phyloP scores from a whole-genome alignment of 1,140 invertebrate genomes.

The Sycobia sp. region DNA sequence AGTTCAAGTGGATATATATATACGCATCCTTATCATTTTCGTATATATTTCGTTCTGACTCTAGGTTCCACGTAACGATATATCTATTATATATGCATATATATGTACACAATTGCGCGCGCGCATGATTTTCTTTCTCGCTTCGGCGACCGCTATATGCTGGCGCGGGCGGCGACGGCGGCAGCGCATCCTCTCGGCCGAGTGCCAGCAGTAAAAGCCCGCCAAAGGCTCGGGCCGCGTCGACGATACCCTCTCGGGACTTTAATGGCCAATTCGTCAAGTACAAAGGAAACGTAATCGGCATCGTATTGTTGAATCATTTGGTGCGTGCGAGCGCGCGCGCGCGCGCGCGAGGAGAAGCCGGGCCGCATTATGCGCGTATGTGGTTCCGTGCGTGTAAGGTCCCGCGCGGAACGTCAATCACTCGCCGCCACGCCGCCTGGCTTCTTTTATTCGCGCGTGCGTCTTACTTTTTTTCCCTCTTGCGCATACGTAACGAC shows the following conservation, averaged over 20 bases:
- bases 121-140: too few species aligned
- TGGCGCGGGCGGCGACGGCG: background rate
- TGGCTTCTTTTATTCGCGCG: conserved; percentile 1
- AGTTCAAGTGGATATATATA: too few species aligned
- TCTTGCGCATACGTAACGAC: background rate
- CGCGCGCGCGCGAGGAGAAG: too few species aligned
- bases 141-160: background rate
- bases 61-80: too few species aligned
- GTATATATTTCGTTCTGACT: too few species aligned
- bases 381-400: background rate
- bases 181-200: background rate
- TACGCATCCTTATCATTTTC: too few species aligned
- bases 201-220: conserved; percentile 25
- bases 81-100: too few species aligned
- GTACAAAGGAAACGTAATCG: conserved; percentile 34
- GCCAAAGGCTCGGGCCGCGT: conserved; percentile 19
- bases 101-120: too few species aligned
- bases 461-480: too few species aligned
- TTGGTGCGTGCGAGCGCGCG: too few species aligned
- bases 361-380: too few species aligned
- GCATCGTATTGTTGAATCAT: conserved; percentile 26
- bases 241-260: conserved; percentile 33
- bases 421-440: too few species aligned
- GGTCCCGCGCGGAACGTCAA: conserved; percentile 12
- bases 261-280: conserved; percentile 39